Evolutionary conservation across 2,888 invertebrate genomes (phyloP).

Genomic region (Drepana falcataria): DNA sequence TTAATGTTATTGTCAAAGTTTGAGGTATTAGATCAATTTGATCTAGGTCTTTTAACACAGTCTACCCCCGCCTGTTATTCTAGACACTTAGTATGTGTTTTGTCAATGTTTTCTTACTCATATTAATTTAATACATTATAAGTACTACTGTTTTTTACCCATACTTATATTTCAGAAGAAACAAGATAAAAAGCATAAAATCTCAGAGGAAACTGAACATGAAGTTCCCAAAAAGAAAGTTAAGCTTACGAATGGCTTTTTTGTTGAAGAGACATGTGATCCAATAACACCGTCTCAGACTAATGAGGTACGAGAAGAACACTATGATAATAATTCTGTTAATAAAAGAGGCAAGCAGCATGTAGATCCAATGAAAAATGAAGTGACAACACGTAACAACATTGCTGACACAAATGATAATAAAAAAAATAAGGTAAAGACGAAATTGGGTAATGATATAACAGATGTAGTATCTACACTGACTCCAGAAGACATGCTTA

Average conservation of each 20-base stretch:
- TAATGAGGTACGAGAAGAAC: slow-evolving; percentile 24
- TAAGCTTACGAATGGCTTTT: slow-evolving; percentile 54
- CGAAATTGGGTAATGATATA: slow-evolving; percentile 50
- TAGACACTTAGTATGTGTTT: too few species aligned
- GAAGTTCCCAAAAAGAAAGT: slow-evolving; percentile 41
- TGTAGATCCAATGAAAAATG: slow-evolving; percentile 9
- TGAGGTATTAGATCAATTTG: too few species aligned
- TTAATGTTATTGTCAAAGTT: too few species aligned
- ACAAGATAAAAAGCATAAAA: slow-evolving; percentile 30
- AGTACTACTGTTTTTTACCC: too few species aligned
- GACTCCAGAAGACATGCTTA: slow-evolving; percentile 69
- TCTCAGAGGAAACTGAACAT: slow-evolving; percentile 24
- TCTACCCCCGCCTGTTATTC: too few species aligned
- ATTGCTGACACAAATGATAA: not conserved
- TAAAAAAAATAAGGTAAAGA: slow-evolving; percentile 18
- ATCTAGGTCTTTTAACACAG: too few species aligned
- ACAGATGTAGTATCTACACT: slow-evolving; percentile 30
- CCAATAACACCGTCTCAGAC: slow-evolving; percentile 39
- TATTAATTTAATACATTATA: too few species aligned
- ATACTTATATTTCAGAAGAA: slow-evolving; percentile 10
- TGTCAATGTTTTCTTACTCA: too few species aligned
- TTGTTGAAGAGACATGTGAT: slow-evolving; percentile 48
- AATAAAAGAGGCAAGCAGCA: slow-evolving; percentile 8
- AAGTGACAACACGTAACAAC: not conserved
- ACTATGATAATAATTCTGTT: slow-evolving; percentile 7